These are phyloP conservation scores for Aethes cnicana DNA, from an alignment of 2,888 invertebrate species.

Conservation along the genomic window DNA sequence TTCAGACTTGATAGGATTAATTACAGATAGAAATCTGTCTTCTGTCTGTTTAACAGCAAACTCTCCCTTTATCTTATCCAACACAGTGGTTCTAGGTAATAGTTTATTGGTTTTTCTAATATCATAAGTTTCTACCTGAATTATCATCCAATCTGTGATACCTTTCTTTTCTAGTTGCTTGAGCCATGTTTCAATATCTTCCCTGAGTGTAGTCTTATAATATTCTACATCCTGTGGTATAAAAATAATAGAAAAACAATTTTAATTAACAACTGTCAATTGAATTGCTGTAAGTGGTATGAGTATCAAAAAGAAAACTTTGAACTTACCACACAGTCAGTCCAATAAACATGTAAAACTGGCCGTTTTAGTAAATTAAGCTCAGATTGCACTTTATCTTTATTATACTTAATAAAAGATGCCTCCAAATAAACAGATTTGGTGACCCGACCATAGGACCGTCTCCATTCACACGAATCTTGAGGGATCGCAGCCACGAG, in stretches of 20 bases:
- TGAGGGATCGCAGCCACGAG: slow-evolving; percentile 91
- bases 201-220: slow-evolving; percentile 93
- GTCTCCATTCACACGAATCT: slow-evolving; percentile 95
- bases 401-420: slow-evolving; percentile 90
- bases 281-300: too few species aligned
- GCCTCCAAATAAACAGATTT: slow-evolving; percentile 92
- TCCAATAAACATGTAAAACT: slow-evolving; percentile 97
- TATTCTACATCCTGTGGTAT: slow-evolving; percentile 91
- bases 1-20: slow-evolving; percentile 95
- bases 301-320: slow-evolving; percentile 18
- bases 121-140: slow-evolving; percentile 95
- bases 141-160: slow-evolving; percentile 95
- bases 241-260: background rate
- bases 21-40: slow-evolving; percentile 92
- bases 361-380: slow-evolving; percentile 93
- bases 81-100: slow-evolving; percentile 94
- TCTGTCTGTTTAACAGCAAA: slow-evolving; percentile 93
- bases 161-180: slow-evolving; percentile 88
- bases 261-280: too few species aligned
- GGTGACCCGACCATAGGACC: slow-evolving; percentile 93
- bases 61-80: slow-evolving; percentile 96
- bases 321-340: slow-evolving; percentile 92
- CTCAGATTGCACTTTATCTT: slow-evolving; percentile 87
- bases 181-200: slow-evolving; percentile 95
- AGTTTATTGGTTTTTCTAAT: slow-evolving; percentile 95